A percentile compares a stretch with the other conserved stretches of the same genome.
These are phyloP conservation scores for Tenthredo scrophulariae DNA, from an alignment of 2,888 invertebrate species.

Conservation along the genomic window DNA sequence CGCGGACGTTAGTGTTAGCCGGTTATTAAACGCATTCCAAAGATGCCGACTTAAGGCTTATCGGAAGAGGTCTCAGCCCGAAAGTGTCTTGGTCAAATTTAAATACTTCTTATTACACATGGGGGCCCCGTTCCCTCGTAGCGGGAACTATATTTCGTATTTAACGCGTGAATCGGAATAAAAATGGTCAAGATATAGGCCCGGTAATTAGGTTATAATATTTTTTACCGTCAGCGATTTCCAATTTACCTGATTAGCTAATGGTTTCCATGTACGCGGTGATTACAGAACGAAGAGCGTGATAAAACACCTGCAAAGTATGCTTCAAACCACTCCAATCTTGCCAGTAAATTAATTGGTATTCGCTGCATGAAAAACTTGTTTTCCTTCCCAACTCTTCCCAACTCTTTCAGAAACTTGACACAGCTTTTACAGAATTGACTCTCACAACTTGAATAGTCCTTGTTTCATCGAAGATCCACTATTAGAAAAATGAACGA, in stretches of 20 bases:
- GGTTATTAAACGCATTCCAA: conserved; percentile 41
- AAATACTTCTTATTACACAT: conserved; percentile 14
- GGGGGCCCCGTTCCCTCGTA: not conserved
- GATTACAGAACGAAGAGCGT: conserved; percentile 24
- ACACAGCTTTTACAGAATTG: not conserved
- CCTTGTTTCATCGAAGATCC: not conserved
- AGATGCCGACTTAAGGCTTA: conserved; percentile 42
- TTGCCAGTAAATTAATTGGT: conserved; percentile 41
- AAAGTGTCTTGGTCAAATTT: conserved; percentile 37
- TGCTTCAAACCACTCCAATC: conserved; percentile 25
- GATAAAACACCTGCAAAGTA: conserved; percentile 46
- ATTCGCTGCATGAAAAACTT: conserved; percentile 29
- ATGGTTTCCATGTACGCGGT: conserved; percentile 47
- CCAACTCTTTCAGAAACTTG: not conserved
- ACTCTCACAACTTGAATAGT: not conserved
- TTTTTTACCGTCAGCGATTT: conserved; percentile 27
- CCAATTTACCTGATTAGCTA: conserved; percentile 42
- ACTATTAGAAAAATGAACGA: not conserved
- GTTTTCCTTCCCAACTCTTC: not conserved
- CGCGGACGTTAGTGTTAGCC: conserved; percentile 50
- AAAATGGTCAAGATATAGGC: conserved; percentile 31
- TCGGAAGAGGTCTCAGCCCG: conserved; percentile 19
- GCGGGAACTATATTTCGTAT: not conserved
- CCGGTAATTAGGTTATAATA: conserved; percentile 49
- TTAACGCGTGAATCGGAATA: conserved; percentile 45